Evolutionary conservation across 2,888 invertebrate species (phyloP).

Genomic region (Chydorus sphaericus): DNA sequence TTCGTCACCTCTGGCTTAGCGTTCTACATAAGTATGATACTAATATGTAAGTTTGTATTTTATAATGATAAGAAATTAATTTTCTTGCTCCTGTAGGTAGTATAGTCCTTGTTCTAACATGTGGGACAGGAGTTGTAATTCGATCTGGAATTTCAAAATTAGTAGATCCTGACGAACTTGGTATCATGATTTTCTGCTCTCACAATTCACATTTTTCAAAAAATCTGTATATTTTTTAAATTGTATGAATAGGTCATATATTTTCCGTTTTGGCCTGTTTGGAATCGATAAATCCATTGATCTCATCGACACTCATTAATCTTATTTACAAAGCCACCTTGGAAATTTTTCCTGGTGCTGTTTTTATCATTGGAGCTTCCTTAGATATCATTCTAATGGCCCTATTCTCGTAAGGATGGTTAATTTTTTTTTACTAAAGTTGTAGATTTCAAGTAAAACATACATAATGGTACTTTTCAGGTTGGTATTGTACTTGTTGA

Average conservation of each 20-base stretch:
- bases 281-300: slow-evolving; percentile 1
- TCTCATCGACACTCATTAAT: background rate
- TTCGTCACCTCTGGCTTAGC: background rate
- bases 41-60: background rate
- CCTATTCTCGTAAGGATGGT: background rate
- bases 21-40: background rate
- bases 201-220: too few relatives aligned
- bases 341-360: slow-evolving; percentile 5
- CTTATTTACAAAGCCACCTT: slow-evolving; percentile 3
- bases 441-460: too few relatives aligned
- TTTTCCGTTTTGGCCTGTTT: slow-evolving; percentile 6
- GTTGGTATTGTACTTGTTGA: too few relatives aligned
- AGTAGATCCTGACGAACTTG: background rate
- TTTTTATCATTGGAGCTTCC: background rate
- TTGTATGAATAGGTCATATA: background rate
- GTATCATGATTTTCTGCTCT: background rate
- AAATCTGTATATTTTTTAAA: background rate
- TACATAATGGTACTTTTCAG: too few relatives aligned
- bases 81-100: too few relatives aligned
- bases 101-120: background rate
- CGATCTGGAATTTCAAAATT: slow-evolving; percentile 8
- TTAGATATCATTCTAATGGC: background rate
- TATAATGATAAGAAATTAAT: too few relatives aligned
- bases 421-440: too few relatives aligned
- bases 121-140: background rate